phyloP scores from a whole-genome alignment of 2,113 vertebrate genomes.

The Tapirus terrestris region DNA sequence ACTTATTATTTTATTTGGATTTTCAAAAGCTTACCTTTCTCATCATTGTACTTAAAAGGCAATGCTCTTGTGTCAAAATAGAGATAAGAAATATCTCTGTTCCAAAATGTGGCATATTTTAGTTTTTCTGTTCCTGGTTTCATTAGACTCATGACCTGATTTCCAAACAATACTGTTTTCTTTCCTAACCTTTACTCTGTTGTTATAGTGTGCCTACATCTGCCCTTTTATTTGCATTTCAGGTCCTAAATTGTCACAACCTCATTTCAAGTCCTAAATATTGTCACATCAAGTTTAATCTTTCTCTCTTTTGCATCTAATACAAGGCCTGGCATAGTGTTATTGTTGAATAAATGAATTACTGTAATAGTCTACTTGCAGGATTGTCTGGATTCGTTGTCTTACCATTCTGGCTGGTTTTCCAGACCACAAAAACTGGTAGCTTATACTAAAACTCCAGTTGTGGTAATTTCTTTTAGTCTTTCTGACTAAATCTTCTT shows the following conservation, averaged over 20 bases:
- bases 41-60: background rate
- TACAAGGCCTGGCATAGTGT: background rate
- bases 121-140: background rate
- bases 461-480: background rate
- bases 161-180: background rate
- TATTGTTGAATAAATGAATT: background rate
- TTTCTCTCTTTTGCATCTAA: background rate
- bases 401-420: background rate
- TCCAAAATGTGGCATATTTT: background rate
- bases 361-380: background rate
- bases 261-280: background rate
- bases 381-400: background rate
- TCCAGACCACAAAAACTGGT: background rate
- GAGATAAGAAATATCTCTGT: background rate
- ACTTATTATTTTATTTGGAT: background rate
- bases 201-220: background rate
- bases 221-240: conserved; percentile 6
- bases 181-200: background rate
- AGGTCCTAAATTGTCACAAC: background rate
- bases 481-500: background rate
- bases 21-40: background rate
- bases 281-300: background rate
- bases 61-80: background rate
- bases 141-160: background rate
- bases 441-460: background rate